phyloP scores from a whole-genome alignment of 1,140 invertebrate species.

The Chelonus insularis region DNA sequence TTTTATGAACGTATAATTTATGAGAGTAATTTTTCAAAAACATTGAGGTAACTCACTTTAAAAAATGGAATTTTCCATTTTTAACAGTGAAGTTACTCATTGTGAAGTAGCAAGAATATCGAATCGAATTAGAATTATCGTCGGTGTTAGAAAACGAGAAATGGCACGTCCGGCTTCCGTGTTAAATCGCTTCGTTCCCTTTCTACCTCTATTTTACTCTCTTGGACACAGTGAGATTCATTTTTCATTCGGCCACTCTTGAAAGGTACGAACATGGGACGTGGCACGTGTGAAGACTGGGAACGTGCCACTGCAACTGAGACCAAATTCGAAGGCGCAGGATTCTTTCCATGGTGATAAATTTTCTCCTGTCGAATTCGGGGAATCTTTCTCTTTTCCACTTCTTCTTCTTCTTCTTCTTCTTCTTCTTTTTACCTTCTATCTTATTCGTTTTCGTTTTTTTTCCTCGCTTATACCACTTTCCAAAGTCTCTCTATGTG shows the following conservation, averaged over 20 bases:
- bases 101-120: neutral
- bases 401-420: neutral
- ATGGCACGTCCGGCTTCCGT: constrained; percentile 18
- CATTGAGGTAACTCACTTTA: too few relatives aligned
- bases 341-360: constrained; percentile 19
- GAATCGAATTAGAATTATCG: constrained; percentile 15
- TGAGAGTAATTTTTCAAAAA: too few relatives aligned
- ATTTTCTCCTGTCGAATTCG: constrained; percentile 17
- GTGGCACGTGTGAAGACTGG: constrained; percentile 17
- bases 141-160: constrained; percentile 5
- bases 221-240: constrained; percentile 18
- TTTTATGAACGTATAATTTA: too few relatives aligned
- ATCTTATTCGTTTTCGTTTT: neutral
- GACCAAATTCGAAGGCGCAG: neutral
- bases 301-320: constrained; percentile 13
- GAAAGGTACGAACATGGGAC: constrained; percentile 11
- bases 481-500: neutral
- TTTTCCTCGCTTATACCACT: neutral
- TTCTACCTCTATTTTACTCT: neutral
- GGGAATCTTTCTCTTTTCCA: neutral
- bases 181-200: neutral
- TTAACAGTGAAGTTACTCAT: neutral
- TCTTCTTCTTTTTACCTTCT: neutral
- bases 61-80: too few relatives aligned
- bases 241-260: constrained; percentile 15